Base-by-base conservation (phyloP, 2,113 vertebrate genomes). In the Melanostigma gelatinosum region DNA sequence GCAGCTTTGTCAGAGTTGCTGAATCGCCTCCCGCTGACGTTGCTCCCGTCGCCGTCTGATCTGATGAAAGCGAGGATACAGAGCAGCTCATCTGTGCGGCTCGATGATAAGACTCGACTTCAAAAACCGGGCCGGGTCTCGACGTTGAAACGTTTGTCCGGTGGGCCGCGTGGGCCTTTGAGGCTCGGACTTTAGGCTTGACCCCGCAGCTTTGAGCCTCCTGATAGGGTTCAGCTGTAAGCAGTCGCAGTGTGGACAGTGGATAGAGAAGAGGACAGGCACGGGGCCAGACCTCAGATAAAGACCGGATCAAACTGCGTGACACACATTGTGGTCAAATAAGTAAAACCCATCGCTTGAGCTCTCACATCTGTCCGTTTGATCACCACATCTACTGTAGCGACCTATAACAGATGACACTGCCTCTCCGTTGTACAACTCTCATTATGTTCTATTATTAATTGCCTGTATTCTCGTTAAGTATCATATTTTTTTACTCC, bases 21-120 rank as follows among this genome's bases (percentile, higher is more conserved):
- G 75, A 88, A 75, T 87, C 57, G 81, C 57, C 88, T 85, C 78
- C 79, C 34, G 87, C 84, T 32, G 72, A 48, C 76, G 44, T 54
- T 63, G 72, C 72, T 75, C 68, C 79, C 69, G 85, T 85, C 86
- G 72, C 63, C 40, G 66, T 81, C 75, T 82, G 77, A 91, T 89
- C 84, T 76, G 88, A 93, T 90, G 83, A 89, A 79, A 85, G 82
- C 36, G 42, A 76, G 67, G 75, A 76, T 77, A 77, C 58, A 32
- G 70, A 84, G 75, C 67, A 18, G 85, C 66, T 88, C 81, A 77
- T 85, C 83, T 84, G 71, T 65, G 81, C 76, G 0, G 72, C 84
- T 44, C 52, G 24, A 24, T 46, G 87, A 90, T 90, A 91, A 91
- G 79, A 61, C 84, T 71, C 64, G 0, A 66, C 85, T 89, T 88